Evolutionary conservation across 1,140 invertebrate genomes (phyloP).

Genomic region (Cydia strobilella): DNA sequence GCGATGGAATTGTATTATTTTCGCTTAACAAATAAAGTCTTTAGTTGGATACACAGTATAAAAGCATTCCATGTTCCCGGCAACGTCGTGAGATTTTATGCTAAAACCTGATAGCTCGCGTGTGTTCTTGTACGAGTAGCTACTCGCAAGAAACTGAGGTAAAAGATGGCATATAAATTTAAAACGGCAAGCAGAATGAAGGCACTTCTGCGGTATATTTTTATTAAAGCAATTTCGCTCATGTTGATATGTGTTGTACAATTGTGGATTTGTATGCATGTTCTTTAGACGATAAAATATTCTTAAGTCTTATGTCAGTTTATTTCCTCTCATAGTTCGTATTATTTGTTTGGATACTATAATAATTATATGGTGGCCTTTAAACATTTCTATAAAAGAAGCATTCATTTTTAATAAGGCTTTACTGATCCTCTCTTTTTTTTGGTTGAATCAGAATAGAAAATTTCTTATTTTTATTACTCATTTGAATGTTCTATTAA

Average conservation of each 20-base stretch:
- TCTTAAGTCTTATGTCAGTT: neutral
- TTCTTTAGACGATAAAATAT: neutral
- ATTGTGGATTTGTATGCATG: conserved; percentile 7
- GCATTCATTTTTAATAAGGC: too few relatives aligned
- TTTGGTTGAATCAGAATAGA: too few relatives aligned
- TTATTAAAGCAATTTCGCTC: conserved; percentile 30
- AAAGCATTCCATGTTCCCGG: conserved; percentile 18
- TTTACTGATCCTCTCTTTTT: too few relatives aligned
- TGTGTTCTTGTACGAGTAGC: conserved; percentile 14
- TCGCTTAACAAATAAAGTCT: conserved; percentile 26
- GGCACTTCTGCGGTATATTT: conserved; percentile 28
- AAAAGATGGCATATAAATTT: conserved; percentile 33
- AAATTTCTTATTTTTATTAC: too few relatives aligned
- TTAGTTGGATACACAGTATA: conserved; percentile 26
- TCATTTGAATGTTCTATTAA: too few relatives aligned
- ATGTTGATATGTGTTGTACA: conserved; percentile 28
- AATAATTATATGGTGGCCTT: too few relatives aligned
- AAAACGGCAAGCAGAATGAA: conserved; percentile 29
- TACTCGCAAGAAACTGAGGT: conserved; percentile 21
- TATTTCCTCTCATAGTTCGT: neutral
- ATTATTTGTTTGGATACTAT: neutral
- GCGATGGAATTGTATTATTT: conserved; percentile 13
- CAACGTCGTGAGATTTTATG: conserved; percentile 27
- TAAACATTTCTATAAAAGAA: too few relatives aligned
- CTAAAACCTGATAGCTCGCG: conserved; percentile 25